Evolutionary conservation across 2,797 vertebrate species (phyloP).

Genomic region (Melanotaenia maccullochi): DNA sequence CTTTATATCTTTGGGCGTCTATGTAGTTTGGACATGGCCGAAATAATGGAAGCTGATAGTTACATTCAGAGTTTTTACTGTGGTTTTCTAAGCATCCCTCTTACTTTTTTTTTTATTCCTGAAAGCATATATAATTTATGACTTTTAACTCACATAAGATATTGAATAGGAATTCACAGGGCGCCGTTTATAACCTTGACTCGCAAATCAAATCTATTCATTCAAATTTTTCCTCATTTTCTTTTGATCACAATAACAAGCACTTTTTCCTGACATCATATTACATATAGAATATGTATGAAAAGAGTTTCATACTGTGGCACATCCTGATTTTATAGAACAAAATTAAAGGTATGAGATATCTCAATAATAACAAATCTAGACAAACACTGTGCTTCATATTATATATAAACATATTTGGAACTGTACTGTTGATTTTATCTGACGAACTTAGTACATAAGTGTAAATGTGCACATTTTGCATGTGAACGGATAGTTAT

Average conservation of each 20-base stretch:
- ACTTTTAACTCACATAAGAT: conserved; percentile 9
- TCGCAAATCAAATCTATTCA: conserved; percentile 15
- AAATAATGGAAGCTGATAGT: conserved; percentile 61
- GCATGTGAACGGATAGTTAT: background rate
- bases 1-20: conserved; percentile 57
- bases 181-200: conserved; percentile 8
- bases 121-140: conserved; percentile 15
- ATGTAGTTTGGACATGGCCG: conserved; percentile 49
- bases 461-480: background rate
- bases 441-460: background rate
- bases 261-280: background rate
- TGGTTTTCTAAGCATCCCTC: conserved; percentile 38
- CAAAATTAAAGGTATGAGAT: background rate
- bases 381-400: background rate
- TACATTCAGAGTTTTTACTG: conserved; percentile 44
- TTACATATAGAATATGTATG: background rate
- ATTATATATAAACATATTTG: background rate
- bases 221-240: background rate
- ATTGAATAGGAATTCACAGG: conserved; percentile 23
- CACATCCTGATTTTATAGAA: background rate
- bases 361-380: background rate
- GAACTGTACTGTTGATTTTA: background rate
- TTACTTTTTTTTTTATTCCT: background rate
- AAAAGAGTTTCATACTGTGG: background rate
- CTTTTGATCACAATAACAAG: background rate